phyloP scores from a whole-genome alignment of 2,113 vertebrate genomes.

The Melanotaenia duboulayi region DNA sequence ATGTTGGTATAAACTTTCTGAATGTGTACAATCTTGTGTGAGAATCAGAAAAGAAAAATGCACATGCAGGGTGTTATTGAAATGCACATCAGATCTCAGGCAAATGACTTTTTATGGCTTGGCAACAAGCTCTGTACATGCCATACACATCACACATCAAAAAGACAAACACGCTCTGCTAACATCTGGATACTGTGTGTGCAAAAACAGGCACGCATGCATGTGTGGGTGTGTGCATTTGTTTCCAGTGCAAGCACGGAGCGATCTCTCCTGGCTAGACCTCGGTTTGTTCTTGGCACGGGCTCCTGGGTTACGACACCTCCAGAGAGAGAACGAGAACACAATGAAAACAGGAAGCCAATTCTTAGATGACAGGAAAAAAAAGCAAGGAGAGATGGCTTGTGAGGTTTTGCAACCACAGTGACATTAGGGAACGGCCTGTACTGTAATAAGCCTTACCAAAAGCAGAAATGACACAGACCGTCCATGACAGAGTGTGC shows the following conservation, averaged over 20 bases:
- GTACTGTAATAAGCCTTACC: conserved; percentile 77
- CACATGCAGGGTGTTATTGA: conserved; percentile 23
- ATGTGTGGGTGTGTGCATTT: conserved; percentile 30
- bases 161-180: conserved; percentile 33
- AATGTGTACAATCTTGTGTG: conserved; percentile 35
- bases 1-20: conserved; percentile 27
- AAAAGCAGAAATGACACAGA: conserved; percentile 76
- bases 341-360: conserved; percentile 85
- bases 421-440: conserved; percentile 79
- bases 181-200: conserved; percentile 72
- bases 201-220: conserved; percentile 35
- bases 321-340: conserved; percentile 67
- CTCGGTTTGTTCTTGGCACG: conserved; percentile 78
- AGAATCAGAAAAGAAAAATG: conserved; percentile 32
- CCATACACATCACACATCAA: conserved; percentile 72
- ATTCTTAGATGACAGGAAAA: conserved; percentile 78
- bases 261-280: conserved; percentile 68
- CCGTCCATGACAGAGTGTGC: conserved; percentile 67
- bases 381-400: conserved; percentile 57
- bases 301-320: conserved; percentile 75
- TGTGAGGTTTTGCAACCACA: conserved; percentile 76
- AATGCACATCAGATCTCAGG: conserved; percentile 57
- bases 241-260: conserved; percentile 64
- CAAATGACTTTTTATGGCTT: conserved; percentile 70
- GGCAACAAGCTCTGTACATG: conserved; percentile 64